Base-by-base conservation (phyloP, 2,888 invertebrate genomes). In the Caenorhabditis sp. region DNA sequence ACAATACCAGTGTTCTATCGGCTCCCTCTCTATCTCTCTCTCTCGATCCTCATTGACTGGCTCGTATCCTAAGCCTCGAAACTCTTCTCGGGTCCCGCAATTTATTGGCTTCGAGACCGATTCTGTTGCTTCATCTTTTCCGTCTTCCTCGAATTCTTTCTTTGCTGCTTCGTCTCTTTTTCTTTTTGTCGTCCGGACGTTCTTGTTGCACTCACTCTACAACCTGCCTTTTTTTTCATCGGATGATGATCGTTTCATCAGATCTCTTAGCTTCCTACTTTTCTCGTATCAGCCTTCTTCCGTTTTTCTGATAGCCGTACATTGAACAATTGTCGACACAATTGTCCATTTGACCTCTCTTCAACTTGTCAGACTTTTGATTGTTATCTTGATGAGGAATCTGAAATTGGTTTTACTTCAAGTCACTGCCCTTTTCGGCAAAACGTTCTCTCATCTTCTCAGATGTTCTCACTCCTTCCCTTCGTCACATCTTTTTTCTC, bases 1-100 rank as follows among this genome's bases (percentile, higher is more conserved):
- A 87, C 85, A 86, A 86, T 86, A 86, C 85, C 85, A 84, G 80
- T 84, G 84, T 84, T 84, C 80, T 63, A 51, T 54, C 61, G 49
- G 56, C 58, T 59, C 69, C 26, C 10, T 24, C 7, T 64, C 58
- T n/a, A n/a, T n/a, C n/a, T n/a, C n/a, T n/a, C n/a, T n/a, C n/a
- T n/a, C n/a, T n/a, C n/a, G n/a, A n/a, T 38, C 19, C 12, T 38
- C 38, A 12, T 10, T 38, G 38, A 38, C 38, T 44, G 56, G 38
- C 69, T 61, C 38, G 47, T 51, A 63, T 51, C 38, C 26, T 12
- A n/a, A 28, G 56, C n/a, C 66, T 75, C 58, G 68, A 35, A 61
- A 58, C 10, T 41, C 68, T 38, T 80, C 72, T 66, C 73, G 59
- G 59, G 54, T 38, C 59, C 19, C 35, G 38, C 69, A 69, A 79